These are phyloP conservation scores for Grammomys surdaster DNA, from an alignment of 2,113 vertebrate genomes.

Conservation along the genomic window DNA sequence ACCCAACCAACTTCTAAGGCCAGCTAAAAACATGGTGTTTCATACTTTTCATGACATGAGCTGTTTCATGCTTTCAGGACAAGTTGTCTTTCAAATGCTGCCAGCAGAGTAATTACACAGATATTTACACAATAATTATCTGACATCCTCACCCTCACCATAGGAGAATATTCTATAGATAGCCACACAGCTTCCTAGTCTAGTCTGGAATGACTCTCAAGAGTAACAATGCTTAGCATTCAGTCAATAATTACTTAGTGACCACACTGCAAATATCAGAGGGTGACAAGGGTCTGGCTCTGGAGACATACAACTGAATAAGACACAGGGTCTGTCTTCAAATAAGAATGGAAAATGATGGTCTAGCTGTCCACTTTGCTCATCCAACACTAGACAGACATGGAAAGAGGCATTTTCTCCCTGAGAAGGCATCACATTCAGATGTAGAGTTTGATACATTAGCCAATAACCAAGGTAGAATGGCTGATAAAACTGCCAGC, in stretches of 20 bases:
- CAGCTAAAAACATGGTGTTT: neutral
- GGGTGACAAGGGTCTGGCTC: neutral
- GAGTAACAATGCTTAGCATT: neutral
- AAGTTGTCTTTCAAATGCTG: slow-evolving; percentile 57
- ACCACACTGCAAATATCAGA: neutral
- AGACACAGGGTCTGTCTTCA: neutral
- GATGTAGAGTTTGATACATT: neutral
- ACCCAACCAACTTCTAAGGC: slow-evolving; percentile 24
- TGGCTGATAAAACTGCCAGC: slow-evolving; percentile 28
- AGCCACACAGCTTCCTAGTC: neutral
- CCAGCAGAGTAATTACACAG: slow-evolving; percentile 56
- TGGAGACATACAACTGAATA: neutral
- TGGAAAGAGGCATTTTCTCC: neutral
- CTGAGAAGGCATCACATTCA: neutral
- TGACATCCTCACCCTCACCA: slow-evolving; percentile 42
- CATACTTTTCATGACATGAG: neutral
- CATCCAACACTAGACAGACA: neutral
- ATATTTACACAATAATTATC: slow-evolving; percentile 67
- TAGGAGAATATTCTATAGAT: slow-evolving; percentile 1
- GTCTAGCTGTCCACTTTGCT: neutral
- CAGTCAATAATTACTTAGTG: slow-evolving; percentile 31
- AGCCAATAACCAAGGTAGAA: neutral
- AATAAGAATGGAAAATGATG: neutral
- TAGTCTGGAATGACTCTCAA: neutral
- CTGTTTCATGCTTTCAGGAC: neutral